Evolutionary conservation across 2,888 invertebrate species (phyloP), one percentile per base, ranked within the genome.

Genomic region (Conus canariensis): DNA sequence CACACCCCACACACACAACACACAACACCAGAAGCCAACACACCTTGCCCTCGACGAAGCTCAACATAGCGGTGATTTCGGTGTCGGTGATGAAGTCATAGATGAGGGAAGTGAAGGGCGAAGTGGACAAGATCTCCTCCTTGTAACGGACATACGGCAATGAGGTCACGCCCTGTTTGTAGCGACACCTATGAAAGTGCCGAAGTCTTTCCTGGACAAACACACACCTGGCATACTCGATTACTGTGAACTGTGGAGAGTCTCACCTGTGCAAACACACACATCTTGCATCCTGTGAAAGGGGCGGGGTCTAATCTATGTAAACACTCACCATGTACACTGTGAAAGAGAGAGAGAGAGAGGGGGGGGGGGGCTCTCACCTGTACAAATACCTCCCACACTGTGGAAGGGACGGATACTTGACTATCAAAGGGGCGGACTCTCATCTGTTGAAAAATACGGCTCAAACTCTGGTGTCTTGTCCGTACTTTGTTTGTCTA

Each of bases 61-160:
- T 22, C 12, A 83, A 85, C 6, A 91, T 56, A 5, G 74, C 77
- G 10, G 83, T 56, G 8, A 58, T 85, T 22, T 91, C 91, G 0
- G 22, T n/a, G 30, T 90, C 88, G 30, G 74, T 59, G 77, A 90
- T 80, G 88, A 91, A 30, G 85, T 91, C 80, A 22, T 91, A 91
- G 59, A 90, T 74, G 67, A 91, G 89, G 6, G 91, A 88, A 45
- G 88, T 89, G 87, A 88, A 91, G 9, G 91, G 91, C 0, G 80
- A 16, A 22, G 80, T 59, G 22, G 91, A 91, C 19, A 91, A 60
- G 45, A 91, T 90, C 80, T 91, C 91, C 56, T 91, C 91, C 77
- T 91, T 90, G 77, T 90, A 91, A 16, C 87, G 67, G 30, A 90
- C 90, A 85, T 91, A 91, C 9, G 91, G 91, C 25, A 91, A n/a